Evolutionary conservation across 2,113 vertebrate genomes (phyloP).

Genomic region (Catagonus wagneri): DNA sequence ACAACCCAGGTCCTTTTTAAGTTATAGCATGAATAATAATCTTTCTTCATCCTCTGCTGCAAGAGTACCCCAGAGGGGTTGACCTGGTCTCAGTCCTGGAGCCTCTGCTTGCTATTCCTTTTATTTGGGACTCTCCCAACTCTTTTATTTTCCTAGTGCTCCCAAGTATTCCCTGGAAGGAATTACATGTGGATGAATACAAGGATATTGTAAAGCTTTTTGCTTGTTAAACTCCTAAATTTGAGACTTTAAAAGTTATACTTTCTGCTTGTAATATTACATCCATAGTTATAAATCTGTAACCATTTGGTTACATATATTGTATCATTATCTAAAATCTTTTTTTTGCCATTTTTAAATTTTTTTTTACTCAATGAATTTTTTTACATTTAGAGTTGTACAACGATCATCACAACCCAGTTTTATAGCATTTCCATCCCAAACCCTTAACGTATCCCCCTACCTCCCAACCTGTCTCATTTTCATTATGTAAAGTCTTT

Average conservation of each 20-base stretch:
- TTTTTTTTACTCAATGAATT: too few species aligned
- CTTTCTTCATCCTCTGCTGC: neutral
- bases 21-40: neutral
- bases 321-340: neutral
- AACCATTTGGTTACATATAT: neutral
- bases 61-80: neutral
- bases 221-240: neutral
- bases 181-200: neutral
- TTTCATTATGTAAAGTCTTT: neutral
- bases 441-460: too few species aligned
- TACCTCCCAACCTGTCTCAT: too few species aligned
- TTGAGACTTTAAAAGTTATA: constrained; percentile 28
- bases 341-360: too few species aligned
- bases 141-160: neutral
- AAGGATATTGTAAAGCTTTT: neutral
- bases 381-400: too few species aligned
- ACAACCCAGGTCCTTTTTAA: neutral
- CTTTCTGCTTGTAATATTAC: neutral
- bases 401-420: too few species aligned
- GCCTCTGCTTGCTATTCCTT: neutral
- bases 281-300: neutral
- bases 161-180: neutral
- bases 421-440: too few species aligned
- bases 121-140: neutral
- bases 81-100: neutral